Percentiles rank a stretch among this genome's conserved stretches.
phyloP scores from a whole-genome alignment of 2,113 vertebrate genomes.

The Chroicocephalus ridibundus region DNA sequence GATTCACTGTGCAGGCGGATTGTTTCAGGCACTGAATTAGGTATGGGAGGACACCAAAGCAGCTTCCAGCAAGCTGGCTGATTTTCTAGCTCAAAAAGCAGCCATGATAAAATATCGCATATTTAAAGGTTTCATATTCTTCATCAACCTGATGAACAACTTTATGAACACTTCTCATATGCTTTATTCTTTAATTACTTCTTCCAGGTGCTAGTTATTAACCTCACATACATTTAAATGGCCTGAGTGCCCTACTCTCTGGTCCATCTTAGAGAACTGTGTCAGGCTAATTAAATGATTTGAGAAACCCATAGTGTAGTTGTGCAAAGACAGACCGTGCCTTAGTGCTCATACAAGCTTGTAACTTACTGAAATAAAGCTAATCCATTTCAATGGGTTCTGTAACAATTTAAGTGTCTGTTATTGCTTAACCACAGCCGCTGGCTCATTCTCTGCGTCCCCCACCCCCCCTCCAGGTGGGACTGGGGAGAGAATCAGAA shows the following conservation, averaged over 20 bases:
- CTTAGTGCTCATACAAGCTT: neutral
- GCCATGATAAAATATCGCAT: neutral
- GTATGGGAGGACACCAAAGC: neutral
- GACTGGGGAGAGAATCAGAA: no score
- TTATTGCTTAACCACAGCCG: no score
- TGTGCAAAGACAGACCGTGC: neutral
- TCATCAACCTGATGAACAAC: neutral
- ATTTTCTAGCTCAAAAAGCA: neutral
- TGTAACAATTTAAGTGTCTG: neutral
- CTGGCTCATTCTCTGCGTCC: no score
- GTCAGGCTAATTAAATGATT: neutral
- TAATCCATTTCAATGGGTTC: neutral
- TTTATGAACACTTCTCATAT: neutral
- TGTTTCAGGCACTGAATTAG: neutral
- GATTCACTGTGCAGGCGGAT: neutral
- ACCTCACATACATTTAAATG: neutral
- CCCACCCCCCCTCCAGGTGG: no score
- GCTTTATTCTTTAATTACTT: neutral
- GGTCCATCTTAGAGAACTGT: neutral
- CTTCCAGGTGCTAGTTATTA: neutral
- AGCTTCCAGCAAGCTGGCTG: neutral
- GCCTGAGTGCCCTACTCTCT: neutral
- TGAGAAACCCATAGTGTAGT: neutral
- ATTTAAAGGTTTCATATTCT: neutral
- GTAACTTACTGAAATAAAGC: neutral